Percentiles rank a stretch among this genome's conserved stretches.
These are phyloP conservation scores for Zaprionus ornatus DNA, from an alignment of 1,140 invertebrate species.

Conservation along the genomic window DNA sequence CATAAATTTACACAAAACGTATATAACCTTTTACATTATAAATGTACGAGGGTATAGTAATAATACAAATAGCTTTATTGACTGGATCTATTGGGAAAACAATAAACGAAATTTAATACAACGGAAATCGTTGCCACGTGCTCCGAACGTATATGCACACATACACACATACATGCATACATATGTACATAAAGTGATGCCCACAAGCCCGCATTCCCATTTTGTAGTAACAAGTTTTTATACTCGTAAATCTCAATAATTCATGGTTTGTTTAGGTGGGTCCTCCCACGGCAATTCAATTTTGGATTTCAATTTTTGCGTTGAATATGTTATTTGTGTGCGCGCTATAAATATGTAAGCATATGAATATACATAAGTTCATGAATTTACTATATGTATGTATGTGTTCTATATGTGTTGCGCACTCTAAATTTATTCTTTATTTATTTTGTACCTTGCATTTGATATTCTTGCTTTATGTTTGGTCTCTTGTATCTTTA, in stretches of 20 bases:
- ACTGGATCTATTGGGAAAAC: conserved; percentile 31
- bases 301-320: conserved; percentile 27
- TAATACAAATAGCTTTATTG: conserved; percentile 47
- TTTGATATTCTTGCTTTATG: neutral
- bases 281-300: conserved; percentile 21
- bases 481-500: neutral
- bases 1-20: neutral
- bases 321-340: conserved; percentile 6
- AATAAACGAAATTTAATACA: conserved; percentile 44
- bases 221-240: neutral
- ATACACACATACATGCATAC: neutral
- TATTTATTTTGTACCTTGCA: neutral
- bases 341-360: conserved; percentile 7
- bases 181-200: conserved; percentile 14
- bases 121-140: conserved; percentile 26
- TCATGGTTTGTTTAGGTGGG: conserved; percentile 6
- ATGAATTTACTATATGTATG: neutral
- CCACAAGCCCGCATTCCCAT: neutral
- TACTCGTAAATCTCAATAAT: conserved; percentile 34
- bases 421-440: neutral
- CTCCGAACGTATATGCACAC: neutral
- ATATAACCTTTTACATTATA: neutral
- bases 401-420: neutral
- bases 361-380: neutral
- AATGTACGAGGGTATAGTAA: conserved; percentile 10